Evolutionary conservation across 2,797 vertebrate genomes (phyloP).

Genomic region (Amblyraja radiata): DNA sequence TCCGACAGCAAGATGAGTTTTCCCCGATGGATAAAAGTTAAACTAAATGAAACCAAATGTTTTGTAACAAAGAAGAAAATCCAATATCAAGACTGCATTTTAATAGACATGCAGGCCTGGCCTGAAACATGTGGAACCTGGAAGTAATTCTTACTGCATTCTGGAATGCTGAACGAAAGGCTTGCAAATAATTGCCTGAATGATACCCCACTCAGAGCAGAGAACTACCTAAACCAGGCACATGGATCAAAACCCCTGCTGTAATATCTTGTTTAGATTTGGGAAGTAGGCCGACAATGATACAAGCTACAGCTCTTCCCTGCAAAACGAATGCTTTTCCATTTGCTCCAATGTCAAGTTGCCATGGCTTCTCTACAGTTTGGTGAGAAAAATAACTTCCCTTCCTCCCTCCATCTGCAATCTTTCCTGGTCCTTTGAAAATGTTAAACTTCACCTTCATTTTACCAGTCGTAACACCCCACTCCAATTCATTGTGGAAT

Average conservation of each 20-base stretch:
- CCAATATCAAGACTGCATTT: background rate
- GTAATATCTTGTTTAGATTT: background rate
- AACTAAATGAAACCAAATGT: too few relatives aligned
- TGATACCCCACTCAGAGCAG: background rate
- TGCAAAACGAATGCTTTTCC: background rate
- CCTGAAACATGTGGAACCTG: background rate
- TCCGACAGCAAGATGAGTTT: background rate
- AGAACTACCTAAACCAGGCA: background rate
- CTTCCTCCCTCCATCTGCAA: background rate
- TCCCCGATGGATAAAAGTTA: background rate
- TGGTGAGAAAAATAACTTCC: background rate
- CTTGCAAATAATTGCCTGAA: background rate
- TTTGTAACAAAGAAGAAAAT: background rate
- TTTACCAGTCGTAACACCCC: background rate
- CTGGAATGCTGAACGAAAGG: background rate
- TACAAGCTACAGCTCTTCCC: background rate
- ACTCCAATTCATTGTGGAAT: background rate
- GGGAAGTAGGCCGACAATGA: too few relatives aligned
- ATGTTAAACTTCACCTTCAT: background rate
- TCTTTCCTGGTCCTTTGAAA: background rate
- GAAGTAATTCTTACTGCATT: background rate
- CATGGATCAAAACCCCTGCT: too few relatives aligned
- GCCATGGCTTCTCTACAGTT: background rate
- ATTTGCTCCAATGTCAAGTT: background rate
- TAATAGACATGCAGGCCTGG: background rate